Conservation (phyloP, 1,140 invertebrate species). For the Drosophila santomea region DNA sequence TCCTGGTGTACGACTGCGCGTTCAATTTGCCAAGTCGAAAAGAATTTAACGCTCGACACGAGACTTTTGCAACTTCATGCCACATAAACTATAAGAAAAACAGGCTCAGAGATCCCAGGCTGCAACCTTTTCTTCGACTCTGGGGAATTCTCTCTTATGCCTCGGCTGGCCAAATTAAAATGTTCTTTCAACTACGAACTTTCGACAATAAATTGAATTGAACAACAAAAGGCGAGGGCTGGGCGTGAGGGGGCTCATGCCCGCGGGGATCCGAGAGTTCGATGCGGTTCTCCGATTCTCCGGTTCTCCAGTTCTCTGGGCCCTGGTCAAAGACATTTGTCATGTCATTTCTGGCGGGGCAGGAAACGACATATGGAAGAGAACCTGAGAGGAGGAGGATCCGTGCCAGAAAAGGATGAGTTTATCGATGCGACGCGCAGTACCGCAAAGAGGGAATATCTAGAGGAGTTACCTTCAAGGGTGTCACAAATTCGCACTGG, state of each 20-base stretch:
- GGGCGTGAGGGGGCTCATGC: constrained; percentile 7
- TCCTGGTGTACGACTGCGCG: constrained; percentile 21
- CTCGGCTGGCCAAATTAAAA: constrained; percentile 77
- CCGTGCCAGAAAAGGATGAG: constrained; percentile 61
- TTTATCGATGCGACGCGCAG: constrained; percentile 73
- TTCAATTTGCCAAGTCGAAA: constrained; percentile 74
- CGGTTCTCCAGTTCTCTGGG: constrained; percentile 25
- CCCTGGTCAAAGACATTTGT: constrained; percentile 80
- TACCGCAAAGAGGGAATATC: constrained; percentile 27
- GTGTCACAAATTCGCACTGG: constrained; percentile 73
- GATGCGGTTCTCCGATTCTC: constrained; percentile 39
- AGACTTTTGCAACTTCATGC: constrained; percentile 61
- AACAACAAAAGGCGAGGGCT: constrained; percentile 72
- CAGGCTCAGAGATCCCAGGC: constrained; percentile 48
- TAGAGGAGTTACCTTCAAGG: constrained; percentile 36
- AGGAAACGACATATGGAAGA: constrained; percentile 71
- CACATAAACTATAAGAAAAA: constrained; percentile 81
- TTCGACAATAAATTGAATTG: constrained; percentile 84
- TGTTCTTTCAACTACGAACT: constrained; percentile 85
- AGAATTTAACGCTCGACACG: constrained; percentile 73
- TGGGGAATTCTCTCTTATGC: constrained; percentile 6
- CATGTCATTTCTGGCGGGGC: constrained; percentile 79
- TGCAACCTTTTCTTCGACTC: constrained; percentile 20
- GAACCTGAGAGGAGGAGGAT: constrained; percentile 15
- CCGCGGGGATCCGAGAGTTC: constrained; percentile 37